Evolutionary conservation across 2,113 vertebrate species (phyloP).

Genomic region (Lophotis ruficrista): DNA sequence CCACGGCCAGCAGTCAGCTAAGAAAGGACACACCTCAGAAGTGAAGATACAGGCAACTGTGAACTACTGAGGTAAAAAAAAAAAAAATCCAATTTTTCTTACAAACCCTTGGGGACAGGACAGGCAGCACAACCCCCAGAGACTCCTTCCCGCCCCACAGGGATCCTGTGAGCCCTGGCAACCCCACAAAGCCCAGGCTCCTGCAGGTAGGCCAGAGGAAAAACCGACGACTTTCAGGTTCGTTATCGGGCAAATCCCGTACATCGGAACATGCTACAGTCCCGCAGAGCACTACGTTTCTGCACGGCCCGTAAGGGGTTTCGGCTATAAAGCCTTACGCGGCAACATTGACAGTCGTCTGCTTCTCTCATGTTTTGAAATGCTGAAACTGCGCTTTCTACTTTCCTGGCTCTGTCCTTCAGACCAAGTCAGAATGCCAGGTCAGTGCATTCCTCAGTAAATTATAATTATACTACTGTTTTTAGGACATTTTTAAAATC

Average conservation of each 20-base stretch:
- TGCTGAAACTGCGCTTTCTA: background rate
- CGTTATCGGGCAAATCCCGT: background rate
- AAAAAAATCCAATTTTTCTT: background rate
- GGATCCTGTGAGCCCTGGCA: background rate
- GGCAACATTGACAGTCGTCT: background rate
- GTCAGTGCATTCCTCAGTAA: background rate
- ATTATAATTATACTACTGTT: background rate
- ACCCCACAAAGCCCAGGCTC: background rate
- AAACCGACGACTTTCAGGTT: background rate
- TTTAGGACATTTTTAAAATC: background rate
- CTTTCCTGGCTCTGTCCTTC: background rate
- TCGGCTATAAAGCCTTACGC: background rate
- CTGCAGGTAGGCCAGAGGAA: background rate
- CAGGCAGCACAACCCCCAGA: rapidly evolving
- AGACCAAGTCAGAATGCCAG: background rate
- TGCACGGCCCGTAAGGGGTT: rapidly evolving
- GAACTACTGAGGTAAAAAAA: background rate
- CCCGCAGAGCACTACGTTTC: background rate
- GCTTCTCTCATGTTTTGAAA: background rate
- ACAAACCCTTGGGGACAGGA: background rate
- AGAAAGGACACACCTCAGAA: background rate
- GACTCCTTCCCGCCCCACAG: background rate
- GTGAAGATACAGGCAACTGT: background rate
- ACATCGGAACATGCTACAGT: rapidly evolving
- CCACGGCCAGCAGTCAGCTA: background rate